These are phyloP conservation scores for Ips typographus DNA, from an alignment of 1,140 invertebrate species.

Conservation along the genomic window DNA sequence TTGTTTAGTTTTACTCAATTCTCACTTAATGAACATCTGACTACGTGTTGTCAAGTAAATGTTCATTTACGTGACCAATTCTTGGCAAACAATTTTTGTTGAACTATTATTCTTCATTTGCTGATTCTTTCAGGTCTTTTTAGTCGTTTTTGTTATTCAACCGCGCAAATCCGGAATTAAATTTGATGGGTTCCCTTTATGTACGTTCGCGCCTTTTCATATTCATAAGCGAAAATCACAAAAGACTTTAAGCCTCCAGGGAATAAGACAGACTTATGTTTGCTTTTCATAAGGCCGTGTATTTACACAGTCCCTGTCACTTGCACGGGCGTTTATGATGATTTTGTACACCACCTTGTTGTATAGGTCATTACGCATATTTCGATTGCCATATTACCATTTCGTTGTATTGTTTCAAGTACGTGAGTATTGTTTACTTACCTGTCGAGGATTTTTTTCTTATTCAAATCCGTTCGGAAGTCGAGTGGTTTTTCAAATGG, in stretches of 20 bases:
- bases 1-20: too few relatives aligned
- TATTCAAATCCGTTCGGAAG: conserved; percentile 30
- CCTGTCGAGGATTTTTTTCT: conserved; percentile 31
- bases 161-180: conserved; percentile 26
- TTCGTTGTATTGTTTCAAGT: conserved; percentile 28
- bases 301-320: conserved; percentile 33
- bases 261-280: conserved; percentile 34
- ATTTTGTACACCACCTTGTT: conserved; percentile 29
- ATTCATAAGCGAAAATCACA: conserved; percentile 30
- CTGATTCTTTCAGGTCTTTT: background rate
- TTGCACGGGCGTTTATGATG: conserved; percentile 29
- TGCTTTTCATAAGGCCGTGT: conserved; percentile 32
- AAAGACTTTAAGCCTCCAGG: conserved; percentile 24
- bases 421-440: conserved; percentile 30
- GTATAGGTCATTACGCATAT: conserved; percentile 27
- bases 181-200: conserved; percentile 31
- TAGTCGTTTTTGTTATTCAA: conserved; percentile 3
- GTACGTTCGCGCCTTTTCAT: conserved; percentile 27
- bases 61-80: too few relatives aligned
- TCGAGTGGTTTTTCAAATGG: conserved; percentile 30
- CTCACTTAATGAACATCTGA: too few relatives aligned
- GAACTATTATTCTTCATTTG: background rate
- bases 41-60: too few relatives aligned
- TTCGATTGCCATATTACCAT: conserved; percentile 29
- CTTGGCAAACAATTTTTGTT: too few relatives aligned